Conservation (phyloP, 1,140 invertebrate species). For the Cecropterus lyciades region DNA sequence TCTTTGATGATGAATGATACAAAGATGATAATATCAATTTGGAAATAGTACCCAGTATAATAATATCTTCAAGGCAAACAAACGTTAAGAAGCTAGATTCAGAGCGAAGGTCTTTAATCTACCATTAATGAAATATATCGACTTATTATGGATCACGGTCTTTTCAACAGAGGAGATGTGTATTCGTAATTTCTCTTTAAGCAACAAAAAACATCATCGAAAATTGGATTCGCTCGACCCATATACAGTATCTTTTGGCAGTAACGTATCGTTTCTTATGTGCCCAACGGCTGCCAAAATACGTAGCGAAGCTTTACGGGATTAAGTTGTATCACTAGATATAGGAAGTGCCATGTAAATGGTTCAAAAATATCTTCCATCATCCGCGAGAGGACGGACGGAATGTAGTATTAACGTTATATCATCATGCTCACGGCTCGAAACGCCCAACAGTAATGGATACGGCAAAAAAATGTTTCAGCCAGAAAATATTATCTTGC, state of each 20-base stretch:
- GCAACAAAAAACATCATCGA: conserved; percentile 5
- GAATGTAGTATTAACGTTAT: conserved; percentile 26
- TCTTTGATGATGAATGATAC: no score
- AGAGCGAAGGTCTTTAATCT: no score
- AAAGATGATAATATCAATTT: no score
- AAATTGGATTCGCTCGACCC: conserved; percentile 36
- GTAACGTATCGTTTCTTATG: conserved; percentile 39
- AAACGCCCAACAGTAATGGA: conserved; percentile 15
- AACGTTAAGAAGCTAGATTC: no score
- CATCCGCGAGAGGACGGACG: conserved; percentile 1
- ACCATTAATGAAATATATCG: no score
- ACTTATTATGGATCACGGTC: no score
- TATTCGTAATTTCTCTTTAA: background rate
- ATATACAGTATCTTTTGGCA: conserved; percentile 38
- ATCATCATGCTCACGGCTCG: conserved; percentile 18
- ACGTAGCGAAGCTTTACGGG: conserved; percentile 16
- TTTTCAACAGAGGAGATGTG: no score
- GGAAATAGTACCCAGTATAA: no score
- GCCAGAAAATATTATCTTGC: conserved; percentile 19
- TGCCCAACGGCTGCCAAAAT: conserved; percentile 39
- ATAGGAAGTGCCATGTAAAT: conserved; percentile 28
- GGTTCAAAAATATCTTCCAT: conserved; percentile 18
- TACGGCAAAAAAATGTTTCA: conserved; percentile 22
- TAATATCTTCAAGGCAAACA: no score
- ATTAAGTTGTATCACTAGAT: conserved; percentile 31